Evolutionary conservation across 2,888 invertebrate genomes (phyloP).

Genomic region (Physocephala rufipes): DNA sequence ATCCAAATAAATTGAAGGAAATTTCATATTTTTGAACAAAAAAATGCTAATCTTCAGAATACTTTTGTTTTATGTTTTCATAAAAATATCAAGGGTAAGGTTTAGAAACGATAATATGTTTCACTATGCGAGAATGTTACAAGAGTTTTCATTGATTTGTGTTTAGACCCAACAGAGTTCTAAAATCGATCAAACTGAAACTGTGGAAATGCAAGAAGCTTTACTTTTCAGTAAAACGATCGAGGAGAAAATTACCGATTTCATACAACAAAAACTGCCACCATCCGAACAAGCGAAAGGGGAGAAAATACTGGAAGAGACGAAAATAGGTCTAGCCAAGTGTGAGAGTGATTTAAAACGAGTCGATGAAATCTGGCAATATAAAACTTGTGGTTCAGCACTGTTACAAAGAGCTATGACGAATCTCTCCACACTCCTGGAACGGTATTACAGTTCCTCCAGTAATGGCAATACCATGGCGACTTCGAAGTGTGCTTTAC

Average conservation of each 20-base stretch:
- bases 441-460: background rate
- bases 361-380: constrained; percentile 40
- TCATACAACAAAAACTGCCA: constrained; percentile 40
- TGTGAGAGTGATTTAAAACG: constrained; percentile 38
- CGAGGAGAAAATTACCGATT: constrained; percentile 30
- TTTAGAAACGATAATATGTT: background rate
- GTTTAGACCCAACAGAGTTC: background rate
- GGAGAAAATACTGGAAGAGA: constrained; percentile 36
- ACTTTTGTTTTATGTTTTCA: background rate
- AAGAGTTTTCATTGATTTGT: background rate
- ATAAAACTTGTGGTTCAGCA: constrained; percentile 41
- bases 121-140: background rate
- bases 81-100: background rate
- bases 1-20: too few relatives aligned
- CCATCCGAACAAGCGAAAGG: constrained; percentile 35
- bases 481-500: background rate
- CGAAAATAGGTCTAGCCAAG: constrained; percentile 27
- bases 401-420: constrained; percentile 38
- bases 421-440: constrained; percentile 36
- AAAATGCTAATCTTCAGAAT: background rate
- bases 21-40: background rate
- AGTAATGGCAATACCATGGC: constrained; percentile 10
- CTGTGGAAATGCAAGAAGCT: constrained; percentile 37
- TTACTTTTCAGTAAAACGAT: constrained; percentile 36
- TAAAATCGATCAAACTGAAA: background rate